Evolutionary conservation across 2,888 invertebrate genomes (phyloP), one percentile per base, ranked within the genome.

Genomic region (Coremacera marginata): DNA sequence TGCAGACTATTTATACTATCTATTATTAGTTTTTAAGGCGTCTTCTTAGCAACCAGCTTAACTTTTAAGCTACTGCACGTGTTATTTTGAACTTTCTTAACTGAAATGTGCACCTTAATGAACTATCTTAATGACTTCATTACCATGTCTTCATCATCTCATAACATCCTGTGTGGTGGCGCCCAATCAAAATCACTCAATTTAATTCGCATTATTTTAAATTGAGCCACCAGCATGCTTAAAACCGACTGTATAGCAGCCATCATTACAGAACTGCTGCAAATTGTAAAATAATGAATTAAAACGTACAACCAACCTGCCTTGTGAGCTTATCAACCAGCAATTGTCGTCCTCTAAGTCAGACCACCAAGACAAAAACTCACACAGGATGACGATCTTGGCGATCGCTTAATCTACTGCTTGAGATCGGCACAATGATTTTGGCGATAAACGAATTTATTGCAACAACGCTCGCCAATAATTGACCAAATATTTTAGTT

Each of bases 391-490:
- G 55, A 67, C 25, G 74, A 74, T 74, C 74, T 16, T 31, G 74
- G 79, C 83, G 85, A 87, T 86, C 84, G 84, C 85, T 86, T 87
- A 86, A 87, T 86, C 86, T 86, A 62, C 67, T 79, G 77, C 82
- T 83, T 81, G 81, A 76, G 84, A 87, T 84, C 86, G 82, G 83
- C 85, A 83, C 85, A 84, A 84, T 84, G 86, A 86, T 86, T 85
- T 82, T 77, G 86, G 88, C 86, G 87, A 88, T 87, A 86, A 87
- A 87, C 86, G 88, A 87, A 88, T 87, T 87, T 87, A 87, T 87
- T 87, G 86, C 87, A 85, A 84, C 85, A 84, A 83, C 86, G 87
- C 86, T 84, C 81, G 77, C 84, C 85, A 84, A 85, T 86, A 87
- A 86, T 86, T 86, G 87, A 80, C 70, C 78, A 65, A 75, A 62